Base-by-base conservation (phyloP, 2,113 vertebrate genomes). In the Cebidichthys violaceus region DNA sequence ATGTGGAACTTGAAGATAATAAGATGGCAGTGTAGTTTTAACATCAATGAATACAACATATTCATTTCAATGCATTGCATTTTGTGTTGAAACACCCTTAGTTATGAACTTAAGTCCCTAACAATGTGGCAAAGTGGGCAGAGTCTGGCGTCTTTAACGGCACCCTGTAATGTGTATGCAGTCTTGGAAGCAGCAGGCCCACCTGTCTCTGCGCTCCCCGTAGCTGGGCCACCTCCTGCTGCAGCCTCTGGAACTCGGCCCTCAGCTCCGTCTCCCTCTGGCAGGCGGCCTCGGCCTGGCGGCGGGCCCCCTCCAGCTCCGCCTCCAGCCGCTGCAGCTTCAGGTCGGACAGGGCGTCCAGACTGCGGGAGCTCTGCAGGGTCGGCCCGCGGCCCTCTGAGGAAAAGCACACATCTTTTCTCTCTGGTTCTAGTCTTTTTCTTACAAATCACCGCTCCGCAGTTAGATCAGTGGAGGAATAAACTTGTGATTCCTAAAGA, bases 191-290 rank as follows among this genome's bases (percentile, higher is more conserved):
- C 10, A 41, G 71, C 3, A 62, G 18, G 6, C 29, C 22, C 65
- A 92, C 92, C 92, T 95, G 96, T 71, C 95, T 94, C 45, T 96
- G 93, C 2, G 73, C 92, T 35, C 97, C 95, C 81, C 96, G 96
- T 72, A 96, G 95, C 31, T 96, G 94, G 41, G 95, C 95, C 22
- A 97, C 93, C 88, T 97, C 96, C 0, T 93, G 94, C 90, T 97
- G 96, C 20, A 98, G 92, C 72, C 94, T 86, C 87, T 97, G 96
- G 0, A 97, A 94, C 85, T 97, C 95, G 0, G 92, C 95, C 85
- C 96, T 96, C 69, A 97, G 94, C 4, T 96, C 97, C 78, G 95
- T 95, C 91, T 97, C 97, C 6, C 97, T 94, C 68, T 95, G 96
- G 85, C 96, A 96, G 6, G 96, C 96, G 0, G 94, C 95, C 69